Base-by-base conservation (phyloP, 2,888 invertebrate species). In the Lucinisca nassula region DNA sequence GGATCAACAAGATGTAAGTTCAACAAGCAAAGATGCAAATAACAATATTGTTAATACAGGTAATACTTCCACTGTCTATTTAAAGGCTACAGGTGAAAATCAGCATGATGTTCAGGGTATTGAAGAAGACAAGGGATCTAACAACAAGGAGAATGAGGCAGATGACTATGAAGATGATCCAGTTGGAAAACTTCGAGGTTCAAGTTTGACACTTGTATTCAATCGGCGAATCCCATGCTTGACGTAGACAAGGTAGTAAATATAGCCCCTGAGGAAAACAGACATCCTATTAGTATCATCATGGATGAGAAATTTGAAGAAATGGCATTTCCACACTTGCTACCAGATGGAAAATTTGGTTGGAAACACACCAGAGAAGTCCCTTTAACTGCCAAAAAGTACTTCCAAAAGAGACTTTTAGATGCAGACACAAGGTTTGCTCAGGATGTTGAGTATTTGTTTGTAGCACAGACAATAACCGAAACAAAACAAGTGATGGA, bases 261-360 rank as follows among this genome's bases (percentile, higher is more conserved):
- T 61, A 81, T 81, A 55, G 74, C 80, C 30, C 74, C 73, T 32
- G 80, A 61, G 74, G 85, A 89, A 73, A 77, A 83, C 21, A 80
- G 79, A 38, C 78, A 37, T 67, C 85, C 86, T 38, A 38, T 84
- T 8, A 49, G 35, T 51, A 79, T 89, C 6, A 35, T 86, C 38
- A 73, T 67, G 51, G 85, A 86, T 76, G 27, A 49, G 45, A 38
- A 80, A 27, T 85, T 70, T 80, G 88, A 88, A 75, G 85, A 86
- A 80, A 37, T 83, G 27, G 30, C 72, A 38, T 86, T 89, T 70
- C 74, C 82, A 61, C 37, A 55, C 30, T 40, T 79, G 74, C 45
- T 82, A 81, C 86, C 89, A 78, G 75, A 70, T 37, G 81, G 84
- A n/a, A 14, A 84, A 58, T 86, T 77, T 82, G 89, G 86, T 24